Evolutionary conservation across 2,113 vertebrate genomes (phyloP), one percentile per base, ranked within the genome.

Genomic region (Onychostoma macrolepis): DNA sequence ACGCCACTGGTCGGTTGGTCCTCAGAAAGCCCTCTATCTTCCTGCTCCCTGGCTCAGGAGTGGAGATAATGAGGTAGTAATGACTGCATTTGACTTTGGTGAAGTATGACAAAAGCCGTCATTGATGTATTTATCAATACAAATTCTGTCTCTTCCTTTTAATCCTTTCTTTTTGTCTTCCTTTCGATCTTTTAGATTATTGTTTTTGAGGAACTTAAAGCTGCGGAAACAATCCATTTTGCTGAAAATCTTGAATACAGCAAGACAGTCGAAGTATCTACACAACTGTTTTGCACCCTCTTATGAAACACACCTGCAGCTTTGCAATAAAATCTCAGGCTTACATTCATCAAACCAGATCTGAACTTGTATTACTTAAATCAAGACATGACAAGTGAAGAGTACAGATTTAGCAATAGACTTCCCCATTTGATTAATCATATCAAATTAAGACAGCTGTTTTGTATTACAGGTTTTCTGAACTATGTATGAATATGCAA

Each of bases 1-100:
- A 13, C 96, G 97, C 53, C 96, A 98, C 88, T 98, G 98, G 97
- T 95, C 94, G 36, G 92, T 98, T 1, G 97, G 98, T 56, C 97
- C 98, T 79, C 97, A 98, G 91, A 93, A 96, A 84, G 96, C 96
- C 0, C 96, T 99, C 24, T 99, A 97, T 91, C 94, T 98, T 50
- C 98, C 98, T 4, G 97, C 92, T 30, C 93, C 95, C 50, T 99
- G 96, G 97, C 91, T 99, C n/a, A 50, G 90, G 41, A 93, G 83
- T 88, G 97, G 97, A 85, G 87, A 92, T 82, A 99, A 99, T 50
- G 95, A 97, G 96, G 97, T 98, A 88, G n/a, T n/a, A 74, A 1
- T n/a, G 21, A 13, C n/a, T 82, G 21, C 76, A 33, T 43, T 48
- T 26, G 36, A 33, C 15, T 12, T 8, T 72, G 9, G 24, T 82